These are phyloP conservation scores for Apodemus speciosus DNA, from an alignment of 2,113 vertebrate species.

Conservation along the genomic window DNA sequence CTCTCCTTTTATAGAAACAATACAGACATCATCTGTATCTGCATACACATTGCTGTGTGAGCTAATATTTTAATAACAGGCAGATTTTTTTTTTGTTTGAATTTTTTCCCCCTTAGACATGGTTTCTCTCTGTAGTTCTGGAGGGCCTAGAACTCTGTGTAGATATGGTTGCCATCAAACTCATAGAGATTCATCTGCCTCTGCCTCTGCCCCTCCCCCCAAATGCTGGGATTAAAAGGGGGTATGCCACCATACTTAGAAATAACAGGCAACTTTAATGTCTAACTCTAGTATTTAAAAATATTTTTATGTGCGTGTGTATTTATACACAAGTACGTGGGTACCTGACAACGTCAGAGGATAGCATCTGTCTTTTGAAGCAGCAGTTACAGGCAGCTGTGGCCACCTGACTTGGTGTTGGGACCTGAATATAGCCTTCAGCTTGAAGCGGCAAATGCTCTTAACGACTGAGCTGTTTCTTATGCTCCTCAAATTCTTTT, in stretches of 20 bases:
- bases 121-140: background rate
- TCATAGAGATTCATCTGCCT: background rate
- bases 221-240: background rate
- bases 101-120: background rate
- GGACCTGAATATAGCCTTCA: background rate
- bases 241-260: background rate
- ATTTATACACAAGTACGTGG: fast-evolving
- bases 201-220: background rate
- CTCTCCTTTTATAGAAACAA: conserved; percentile 34
- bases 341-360: background rate
- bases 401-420: background rate
- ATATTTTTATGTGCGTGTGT: background rate
- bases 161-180: background rate
- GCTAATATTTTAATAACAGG: background rate
- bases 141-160: background rate
- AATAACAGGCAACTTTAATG: background rate
- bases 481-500: background rate
- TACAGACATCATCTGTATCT: background rate
- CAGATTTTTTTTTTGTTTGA: background rate
- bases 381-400: background rate
- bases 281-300: conserved; percentile 1
- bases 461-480: background rate
- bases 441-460: background rate
- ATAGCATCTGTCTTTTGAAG: background rate
- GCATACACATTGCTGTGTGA: background rate